phyloP scores from a whole-genome alignment of 2,888 invertebrate species.

The Plebejus argus region DNA sequence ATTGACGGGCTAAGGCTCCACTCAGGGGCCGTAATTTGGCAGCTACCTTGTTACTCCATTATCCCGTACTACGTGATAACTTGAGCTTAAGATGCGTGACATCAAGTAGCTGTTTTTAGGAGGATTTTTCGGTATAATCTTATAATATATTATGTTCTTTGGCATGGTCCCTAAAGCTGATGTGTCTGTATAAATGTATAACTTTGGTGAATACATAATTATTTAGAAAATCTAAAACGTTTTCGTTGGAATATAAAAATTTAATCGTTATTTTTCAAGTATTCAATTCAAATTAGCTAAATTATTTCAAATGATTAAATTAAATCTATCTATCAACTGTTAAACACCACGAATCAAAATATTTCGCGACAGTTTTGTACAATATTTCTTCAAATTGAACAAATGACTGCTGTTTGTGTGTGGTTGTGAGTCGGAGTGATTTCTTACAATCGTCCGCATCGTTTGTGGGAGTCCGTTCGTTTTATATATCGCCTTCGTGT shows the following conservation, averaged over 20 bases:
- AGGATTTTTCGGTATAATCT: too few species aligned
- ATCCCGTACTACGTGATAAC: slow-evolving; percentile 58
- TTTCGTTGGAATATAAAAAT: too few species aligned
- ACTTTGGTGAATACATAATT: too few species aligned
- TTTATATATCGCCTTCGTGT: slow-evolving; percentile 4
- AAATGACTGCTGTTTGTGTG: neutral
- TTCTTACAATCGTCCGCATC: neutral
- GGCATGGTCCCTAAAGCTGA: neutral
- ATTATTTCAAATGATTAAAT: too few species aligned
- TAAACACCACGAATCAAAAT: neutral
- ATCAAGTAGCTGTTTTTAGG: neutral
- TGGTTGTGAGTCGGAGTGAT: slow-evolving; percentile 1
- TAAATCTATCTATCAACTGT: too few species aligned
- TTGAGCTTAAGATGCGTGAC: slow-evolving; percentile 50
- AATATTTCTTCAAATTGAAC: slow-evolving; percentile 10
- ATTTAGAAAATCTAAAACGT: too few species aligned
- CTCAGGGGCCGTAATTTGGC: slow-evolving; percentile 55
- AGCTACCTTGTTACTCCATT: slow-evolving; percentile 60
- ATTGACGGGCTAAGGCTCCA: slow-evolving; percentile 52
- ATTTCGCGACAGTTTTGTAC: neutral
- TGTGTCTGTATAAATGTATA: too few species aligned
- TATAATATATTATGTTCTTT: too few species aligned
- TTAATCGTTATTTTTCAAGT: too few species aligned
- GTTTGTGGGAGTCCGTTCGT: slow-evolving; percentile 10
- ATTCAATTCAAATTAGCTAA: too few species aligned